Evolutionary conservation across 2,888 invertebrate species (phyloP), one percentile per base, ranked within the genome.

Genomic region (Caenorhabditis sp.): DNA sequence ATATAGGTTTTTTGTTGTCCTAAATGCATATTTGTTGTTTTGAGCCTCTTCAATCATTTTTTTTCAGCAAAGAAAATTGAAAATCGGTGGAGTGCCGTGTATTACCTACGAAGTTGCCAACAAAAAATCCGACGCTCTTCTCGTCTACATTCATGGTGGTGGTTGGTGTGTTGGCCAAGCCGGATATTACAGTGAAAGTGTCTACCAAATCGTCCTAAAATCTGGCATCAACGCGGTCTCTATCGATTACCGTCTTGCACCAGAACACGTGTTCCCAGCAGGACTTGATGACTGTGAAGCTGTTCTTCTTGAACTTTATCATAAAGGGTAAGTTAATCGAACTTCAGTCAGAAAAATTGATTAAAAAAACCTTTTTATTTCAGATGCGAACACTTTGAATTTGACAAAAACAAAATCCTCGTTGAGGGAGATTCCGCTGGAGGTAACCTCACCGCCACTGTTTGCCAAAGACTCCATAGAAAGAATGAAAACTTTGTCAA

Each of bases 191-290:
- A 85, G 86, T 59, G 76, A 76, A 10, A 68, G 80, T 3, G 59
- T 86, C 36, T 77, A 76, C 31, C 66, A 76, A 52, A 65, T 86
- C 17, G 78, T 84, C 20, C 60, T 68, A 52, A 66, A 68, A 54
- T 57, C 82, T 1, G 84, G 85, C 4, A 65, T 76, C 17, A 63
- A 77, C 26, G 74, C 82, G 20, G 63, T 85, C 21, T 81, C 84
- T 4, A 78, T 86, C 52, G 85, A 86, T 67, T 86, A 86, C 66
- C 72, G 77, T 10, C 70, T 86, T 8, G 88, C 89, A 0, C 89
- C 89, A 17, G 87, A 88, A 67, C 84, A 87, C 63, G 85, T 85
- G 0, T 90, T 88, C 70, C 89, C 89, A 1, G 87, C 87, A 0
- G 87, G 88, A 0, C 84, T 87, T 26, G 84, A 87, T 17, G 89